A percentile compares a stretch with the other conserved stretches of the same genome.
These are phyloP conservation scores for Drosophila punjabiensis DNA, from an alignment of 1,140 invertebrate species.

Conservation along the genomic window DNA sequence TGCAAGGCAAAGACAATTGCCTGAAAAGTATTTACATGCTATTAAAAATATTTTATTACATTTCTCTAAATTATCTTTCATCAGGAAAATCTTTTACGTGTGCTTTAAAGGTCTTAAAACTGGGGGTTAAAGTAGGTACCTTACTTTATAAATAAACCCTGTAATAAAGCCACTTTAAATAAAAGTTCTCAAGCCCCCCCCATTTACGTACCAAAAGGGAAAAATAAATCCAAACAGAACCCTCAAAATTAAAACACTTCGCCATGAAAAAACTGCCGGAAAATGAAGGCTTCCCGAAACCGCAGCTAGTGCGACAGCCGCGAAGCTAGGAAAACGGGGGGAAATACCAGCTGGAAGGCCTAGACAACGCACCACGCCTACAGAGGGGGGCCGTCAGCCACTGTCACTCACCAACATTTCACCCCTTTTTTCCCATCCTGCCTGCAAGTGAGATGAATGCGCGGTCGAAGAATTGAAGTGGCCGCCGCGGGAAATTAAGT, in stretches of 20 bases:
- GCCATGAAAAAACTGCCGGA: conserved; percentile 3
- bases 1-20: background rate
- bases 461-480: conserved; percentile 48
- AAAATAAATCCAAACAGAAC: background rate
- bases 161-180: background rate
- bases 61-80: background rate
- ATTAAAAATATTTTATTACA: background rate
- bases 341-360: conserved; percentile 2
- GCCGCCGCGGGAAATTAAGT: conserved; percentile 51
- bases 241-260: conserved; percentile 34
- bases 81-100: background rate
- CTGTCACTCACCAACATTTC: conserved; percentile 46
- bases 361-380: conserved; percentile 45
- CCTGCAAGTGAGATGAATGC: conserved; percentile 58
- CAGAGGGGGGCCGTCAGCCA: conserved; percentile 39
- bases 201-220: background rate
- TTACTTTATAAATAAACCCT: background rate
- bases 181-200: background rate
- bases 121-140: background rate
- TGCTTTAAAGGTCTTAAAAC: background rate
- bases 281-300: conserved; percentile 11
- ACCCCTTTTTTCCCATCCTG: conserved; percentile 9
- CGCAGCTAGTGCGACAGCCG: conserved; percentile 41
- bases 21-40: background rate
- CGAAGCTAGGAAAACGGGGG: background rate